These are phyloP conservation scores for Priocnemis perturbator DNA, from an alignment of 2,888 invertebrate species.

Conservation along the genomic window DNA sequence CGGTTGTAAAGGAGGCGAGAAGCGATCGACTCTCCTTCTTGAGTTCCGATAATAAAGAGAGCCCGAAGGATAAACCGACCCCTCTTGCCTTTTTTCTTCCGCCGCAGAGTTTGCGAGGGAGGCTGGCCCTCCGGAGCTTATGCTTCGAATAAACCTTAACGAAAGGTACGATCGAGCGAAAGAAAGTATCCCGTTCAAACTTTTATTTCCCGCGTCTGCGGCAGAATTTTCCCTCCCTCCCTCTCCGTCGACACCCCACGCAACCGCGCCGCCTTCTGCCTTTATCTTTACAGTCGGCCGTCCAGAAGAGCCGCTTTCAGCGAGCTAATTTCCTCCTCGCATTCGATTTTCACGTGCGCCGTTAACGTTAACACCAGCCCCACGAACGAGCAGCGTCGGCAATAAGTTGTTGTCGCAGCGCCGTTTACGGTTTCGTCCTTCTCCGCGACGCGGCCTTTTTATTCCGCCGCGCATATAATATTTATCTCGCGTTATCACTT, in stretches of 20 bases:
- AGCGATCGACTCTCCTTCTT: slow-evolving; percentile 59
- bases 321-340: slow-evolving; percentile 73
- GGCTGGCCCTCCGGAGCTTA: slow-evolving; percentile 58
- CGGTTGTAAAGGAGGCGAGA: slow-evolving; percentile 69
- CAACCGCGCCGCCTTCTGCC: slow-evolving; percentile 3
- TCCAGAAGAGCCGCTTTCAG: slow-evolving; percentile 52
- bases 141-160: slow-evolving; percentile 68
- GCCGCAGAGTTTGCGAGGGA: slow-evolving; percentile 37
- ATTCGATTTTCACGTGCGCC: slow-evolving; percentile 71
- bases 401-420: slow-evolving; percentile 62
- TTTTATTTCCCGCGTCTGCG: slow-evolving; percentile 36
- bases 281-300: slow-evolving; percentile 66
- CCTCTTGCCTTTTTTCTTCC: slow-evolving; percentile 31
- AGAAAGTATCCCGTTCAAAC: slow-evolving; percentile 5
- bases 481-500: slow-evolving; percentile 72
- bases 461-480: slow-evolving; percentile 68
- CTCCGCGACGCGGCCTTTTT: slow-evolving; percentile 47
- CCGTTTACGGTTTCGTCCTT: slow-evolving; percentile 32
- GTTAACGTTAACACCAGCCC: slow-evolving; percentile 63
- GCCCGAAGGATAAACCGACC: slow-evolving; percentile 60
- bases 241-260: no score
- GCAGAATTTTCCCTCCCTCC: slow-evolving; percentile 23
- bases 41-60: slow-evolving; percentile 66
- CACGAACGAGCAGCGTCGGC: slow-evolving; percentile 29
- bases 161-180: slow-evolving; percentile 42